Base-by-base conservation (phyloP, 2,888 invertebrate genomes). In the Cosmia pyralina region DNA sequence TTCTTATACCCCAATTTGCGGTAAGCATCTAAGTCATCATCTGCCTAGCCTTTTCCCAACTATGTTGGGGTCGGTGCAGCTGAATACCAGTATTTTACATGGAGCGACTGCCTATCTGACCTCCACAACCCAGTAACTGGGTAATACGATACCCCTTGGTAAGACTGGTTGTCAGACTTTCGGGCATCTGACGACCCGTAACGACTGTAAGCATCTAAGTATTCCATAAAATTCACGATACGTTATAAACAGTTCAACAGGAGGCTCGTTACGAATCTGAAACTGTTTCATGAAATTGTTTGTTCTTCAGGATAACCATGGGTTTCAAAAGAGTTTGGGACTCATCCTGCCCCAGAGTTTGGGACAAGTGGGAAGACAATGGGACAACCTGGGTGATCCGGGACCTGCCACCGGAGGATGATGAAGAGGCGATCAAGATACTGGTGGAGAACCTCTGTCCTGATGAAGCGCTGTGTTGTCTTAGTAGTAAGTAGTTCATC, bases 391-490 rank as follows among this genome's bases (percentile, higher is more conserved):
- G 91, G 90, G 85, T 92, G 15, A 89, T 95, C 50, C 93, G 93
- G 73, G 95, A 95, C 75, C 85, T 95, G 1, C 85, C 87, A 0
- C 92, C 94, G 0, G 93, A 93, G 77, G 93, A 95, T 44, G 92
- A 94, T 44, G 93, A 92, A 13, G 74, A 75, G 17, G 94, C 93
- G 0, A 0, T 94, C 7, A 72, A 88, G 15, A 78, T 94, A 4
- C 71, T 95, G 11, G 55, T 88, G 1, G 83, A 90, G 0, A 67
- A 93, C n/a, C 78, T 94, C 17, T 81, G 88, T 10, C 75, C 90
- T 3, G 95, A 95, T 83, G 94, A 95, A 84, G 68, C 81, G 0
- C 75, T 94, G 1, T 93, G 93, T 75, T 3, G 22, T 8, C 58
- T 85, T 4, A 88, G 84, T 58, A 87, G 94, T 94, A 81, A 83